Evolutionary conservation across 1,140 invertebrate genomes (phyloP), one percentile per base, ranked within the genome.

Genomic region (Diorhabda carinulata): DNA sequence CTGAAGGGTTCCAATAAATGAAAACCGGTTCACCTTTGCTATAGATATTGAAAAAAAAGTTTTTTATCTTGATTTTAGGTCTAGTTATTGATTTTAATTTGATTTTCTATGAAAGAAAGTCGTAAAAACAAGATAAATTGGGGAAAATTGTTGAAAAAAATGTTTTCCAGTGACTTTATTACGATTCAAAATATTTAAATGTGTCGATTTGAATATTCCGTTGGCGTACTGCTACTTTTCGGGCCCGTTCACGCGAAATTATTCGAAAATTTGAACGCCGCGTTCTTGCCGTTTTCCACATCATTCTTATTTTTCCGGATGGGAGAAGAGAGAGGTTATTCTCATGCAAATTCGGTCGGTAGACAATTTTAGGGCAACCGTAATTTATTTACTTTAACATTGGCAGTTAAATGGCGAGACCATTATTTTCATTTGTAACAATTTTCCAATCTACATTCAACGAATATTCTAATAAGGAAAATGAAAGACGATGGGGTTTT

Each of bases 301-400:
- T 57, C 59, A 61, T 68, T 66, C 68, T 58, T 60, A 70, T 70
- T 73, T 73, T 75, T 73, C 70, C 66, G 57, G 59, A 8, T 7
- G 64, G 43, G 63, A 63, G 41, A 62, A 56, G 66, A 60, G 61
- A 25, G 60, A 10, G 61, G 44, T n/a, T 64, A 77, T 78, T 78
- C 75, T 79, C 68, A 79, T 79, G 78, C 74, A 79, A 79, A 79
- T 79, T 70, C 66, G 4, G 47, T 57, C 44, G 61, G 44, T 64
- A 70, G 72, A 78, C 76, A 78, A 78, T 78, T 79, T 79, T 69
- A 74, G 72, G 68, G 73, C 68, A 67, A 44, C 70, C 72, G 67
- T 74, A 78, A 78, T 78, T 78, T 75, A 75, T 77, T 75, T 73
- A 68, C 66, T 69, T 64, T 75, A 68, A 71, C 67, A 62, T 73